phyloP scores from a whole-genome alignment of 2,888 invertebrate species.

The Dioctria linearis region DNA sequence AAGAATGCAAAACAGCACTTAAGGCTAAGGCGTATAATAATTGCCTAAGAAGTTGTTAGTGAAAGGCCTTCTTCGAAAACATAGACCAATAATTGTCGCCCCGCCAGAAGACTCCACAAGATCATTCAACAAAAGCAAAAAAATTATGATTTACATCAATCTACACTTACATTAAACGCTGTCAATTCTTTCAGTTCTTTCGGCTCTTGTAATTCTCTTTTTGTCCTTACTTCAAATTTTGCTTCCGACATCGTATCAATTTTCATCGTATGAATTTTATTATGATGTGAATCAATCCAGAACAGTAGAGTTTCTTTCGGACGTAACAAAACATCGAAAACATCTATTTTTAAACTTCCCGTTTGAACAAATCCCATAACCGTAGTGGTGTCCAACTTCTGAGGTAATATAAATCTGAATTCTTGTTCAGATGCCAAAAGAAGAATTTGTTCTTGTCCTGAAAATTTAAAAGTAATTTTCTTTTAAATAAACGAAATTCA shows the following conservation, averaged over 20 bases:
- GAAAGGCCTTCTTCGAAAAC: too few species aligned
- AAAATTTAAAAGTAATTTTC: slow-evolving; percentile 9
- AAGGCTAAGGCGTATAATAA: too few species aligned
- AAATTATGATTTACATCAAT: slow-evolving; percentile 1
- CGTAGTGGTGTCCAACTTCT: slow-evolving; percentile 70
- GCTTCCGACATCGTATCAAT: slow-evolving; percentile 63
- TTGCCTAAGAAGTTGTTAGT: too few species aligned
- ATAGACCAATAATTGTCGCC: too few species aligned
- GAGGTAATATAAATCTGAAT: slow-evolving; percentile 69
- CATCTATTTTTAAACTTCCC: slow-evolving; percentile 76
- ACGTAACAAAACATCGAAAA: slow-evolving; percentile 77
- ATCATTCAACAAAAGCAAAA: too few species aligned
- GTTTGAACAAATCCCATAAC: slow-evolving; percentile 77
- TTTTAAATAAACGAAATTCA: slow-evolving; percentile 55
- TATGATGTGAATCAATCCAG: slow-evolving; percentile 71
- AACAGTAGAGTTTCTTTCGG: slow-evolving; percentile 69
- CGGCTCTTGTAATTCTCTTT: slow-evolving; percentile 55
- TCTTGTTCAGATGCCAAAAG: slow-evolving; percentile 70
- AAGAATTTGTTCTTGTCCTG: slow-evolving; percentile 65
- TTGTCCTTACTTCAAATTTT: slow-evolving; percentile 42
- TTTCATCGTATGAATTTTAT: slow-evolving; percentile 70
- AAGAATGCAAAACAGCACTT: too few species aligned
- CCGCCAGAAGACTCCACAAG: too few species aligned
- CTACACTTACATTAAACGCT: slow-evolving; percentile 66
- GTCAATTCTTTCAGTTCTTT: slow-evolving; percentile 68